Evolutionary conservation across 2,888 invertebrate species (phyloP).

Genomic region (Sepioteuthis lessoniana): DNA sequence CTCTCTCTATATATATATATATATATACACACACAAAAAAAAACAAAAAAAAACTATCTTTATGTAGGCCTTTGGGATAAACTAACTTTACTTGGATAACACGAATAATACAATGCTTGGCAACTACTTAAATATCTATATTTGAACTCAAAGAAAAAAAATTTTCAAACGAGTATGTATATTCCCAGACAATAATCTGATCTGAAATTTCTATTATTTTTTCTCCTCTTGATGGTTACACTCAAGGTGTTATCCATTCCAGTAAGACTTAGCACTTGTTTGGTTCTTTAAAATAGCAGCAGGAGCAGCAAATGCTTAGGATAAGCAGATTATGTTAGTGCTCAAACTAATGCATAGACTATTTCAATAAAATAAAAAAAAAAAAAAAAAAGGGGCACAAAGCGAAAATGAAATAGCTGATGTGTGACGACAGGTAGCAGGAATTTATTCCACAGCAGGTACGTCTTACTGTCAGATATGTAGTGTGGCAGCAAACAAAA

Average conservation of each 20-base stretch:
- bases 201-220: not conserved
- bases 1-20: no score
- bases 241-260: not conserved
- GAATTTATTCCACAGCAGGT: slow-evolving; percentile 33
- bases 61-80: no score
- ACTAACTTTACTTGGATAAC: no score
- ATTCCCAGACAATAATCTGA: slow-evolving; percentile 17
- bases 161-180: not conserved
- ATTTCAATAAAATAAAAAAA: not conserved
- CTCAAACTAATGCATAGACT: not conserved
- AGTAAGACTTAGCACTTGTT: not conserved
- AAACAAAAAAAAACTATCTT: no score
- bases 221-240: not conserved
- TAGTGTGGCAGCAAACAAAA: not conserved
- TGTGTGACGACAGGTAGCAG: not conserved
- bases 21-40: no score
- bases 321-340: not conserved
- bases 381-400: not conserved
- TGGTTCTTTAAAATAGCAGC: not conserved
- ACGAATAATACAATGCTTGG: not conserved
- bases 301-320: not conserved
- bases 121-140: not conserved
- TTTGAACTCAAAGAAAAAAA: not conserved
- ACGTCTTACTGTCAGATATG: not conserved
- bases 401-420: not conserved